A percentile compares a stretch with the other conserved stretches of the same genome.
Conservation (phyloP, 2,888 invertebrate species). For the Aproaerema taeniolella region DNA sequence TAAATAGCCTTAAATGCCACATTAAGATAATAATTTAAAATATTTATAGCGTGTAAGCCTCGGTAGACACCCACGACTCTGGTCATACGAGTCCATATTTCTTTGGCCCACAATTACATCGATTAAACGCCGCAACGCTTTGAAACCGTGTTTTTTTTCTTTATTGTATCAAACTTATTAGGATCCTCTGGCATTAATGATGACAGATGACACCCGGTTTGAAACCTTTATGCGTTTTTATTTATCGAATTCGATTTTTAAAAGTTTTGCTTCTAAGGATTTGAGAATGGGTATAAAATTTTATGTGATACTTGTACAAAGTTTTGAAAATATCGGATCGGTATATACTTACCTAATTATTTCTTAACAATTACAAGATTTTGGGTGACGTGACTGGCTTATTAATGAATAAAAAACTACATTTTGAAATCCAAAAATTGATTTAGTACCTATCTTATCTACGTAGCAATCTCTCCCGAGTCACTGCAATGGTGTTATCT, state of each 20-base stretch:
- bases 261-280: no score
- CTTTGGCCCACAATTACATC: constrained; percentile 73
- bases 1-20: constrained; percentile 49
- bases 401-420: no score
- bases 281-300: no score
- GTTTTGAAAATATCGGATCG: no score
- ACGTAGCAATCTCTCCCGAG: no score
- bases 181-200: constrained; percentile 73
- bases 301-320: neutral
- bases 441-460: no score
- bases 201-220: constrained; percentile 69
- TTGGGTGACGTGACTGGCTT: no score
- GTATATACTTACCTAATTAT: no score
- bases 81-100: constrained; percentile 56
- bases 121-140: constrained; percentile 72
- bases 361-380: no score
- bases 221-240: constrained; percentile 55
- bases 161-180: constrained; percentile 74
- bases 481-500: no score
- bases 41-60: constrained; percentile 70
- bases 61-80: constrained; percentile 66
- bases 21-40: constrained; percentile 64
- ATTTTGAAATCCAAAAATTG: no score
- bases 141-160: constrained; percentile 67
- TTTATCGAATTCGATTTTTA: constrained; percentile 32